A percentile compares a stretch with the other conserved stretches of the same genome.
These are phyloP conservation scores for Tamandua tetradactyla DNA, from an alignment of 2,797 vertebrate genomes.

Conservation along the genomic window DNA sequence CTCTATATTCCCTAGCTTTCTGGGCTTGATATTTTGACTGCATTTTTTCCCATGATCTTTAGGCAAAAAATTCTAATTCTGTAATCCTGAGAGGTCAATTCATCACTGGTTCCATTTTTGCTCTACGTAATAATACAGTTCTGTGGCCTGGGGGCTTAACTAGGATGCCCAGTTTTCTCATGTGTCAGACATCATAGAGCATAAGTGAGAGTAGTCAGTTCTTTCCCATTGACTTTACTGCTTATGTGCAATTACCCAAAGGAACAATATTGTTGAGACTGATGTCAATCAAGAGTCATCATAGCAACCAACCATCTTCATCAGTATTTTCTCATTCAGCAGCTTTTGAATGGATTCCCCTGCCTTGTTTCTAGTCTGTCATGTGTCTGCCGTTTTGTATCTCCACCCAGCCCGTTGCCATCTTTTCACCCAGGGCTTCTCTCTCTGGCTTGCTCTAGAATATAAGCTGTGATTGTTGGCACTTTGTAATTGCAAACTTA, in stretches of 20 bases:
- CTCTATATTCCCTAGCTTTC: neutral
- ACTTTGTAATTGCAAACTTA: neutral
- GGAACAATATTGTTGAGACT: neutral
- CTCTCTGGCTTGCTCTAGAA: constrained; percentile 33
- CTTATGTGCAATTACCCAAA: neutral
- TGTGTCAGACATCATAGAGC: neutral
- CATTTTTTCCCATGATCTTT: neutral
- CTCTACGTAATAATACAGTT: neutral
- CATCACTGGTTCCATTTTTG: neutral
- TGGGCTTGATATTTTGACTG: neutral
- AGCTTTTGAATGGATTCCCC: neutral
- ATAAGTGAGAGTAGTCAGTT: neutral
- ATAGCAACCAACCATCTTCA: neutral
- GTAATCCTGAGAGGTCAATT: neutral
- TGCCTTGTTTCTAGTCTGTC: neutral
- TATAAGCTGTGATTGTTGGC: neutral
- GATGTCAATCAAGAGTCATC: neutral
- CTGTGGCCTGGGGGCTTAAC: neutral
- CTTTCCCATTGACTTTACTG: neutral
- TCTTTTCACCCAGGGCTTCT: neutral
- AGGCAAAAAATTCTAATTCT: neutral
- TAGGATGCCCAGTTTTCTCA: neutral
- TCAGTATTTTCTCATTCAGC: neutral
- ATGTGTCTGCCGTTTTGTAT: neutral
- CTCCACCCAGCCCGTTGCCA: neutral